phyloP scores from a whole-genome alignment of 2,113 vertebrate species.

The Chaetorhynchus papuensis region DNA sequence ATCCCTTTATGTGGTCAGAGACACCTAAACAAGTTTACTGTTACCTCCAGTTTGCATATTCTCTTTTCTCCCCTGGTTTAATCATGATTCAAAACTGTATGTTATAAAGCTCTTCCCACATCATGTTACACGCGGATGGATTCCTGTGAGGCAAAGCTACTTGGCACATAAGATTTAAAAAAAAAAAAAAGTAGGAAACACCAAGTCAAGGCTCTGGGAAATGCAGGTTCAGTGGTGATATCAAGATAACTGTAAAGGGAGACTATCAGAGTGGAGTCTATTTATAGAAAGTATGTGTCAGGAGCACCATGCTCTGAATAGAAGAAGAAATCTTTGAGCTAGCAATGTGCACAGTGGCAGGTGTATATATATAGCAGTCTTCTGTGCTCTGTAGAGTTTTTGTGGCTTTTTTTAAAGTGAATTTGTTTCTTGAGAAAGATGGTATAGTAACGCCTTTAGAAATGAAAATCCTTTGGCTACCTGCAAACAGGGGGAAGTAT shows the following conservation, averaged over 20 bases:
- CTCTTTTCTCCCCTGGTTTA: slow-evolving; percentile 3
- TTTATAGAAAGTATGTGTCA: slow-evolving; percentile 28
- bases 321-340: slow-evolving; percentile 28
- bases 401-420: not conserved
- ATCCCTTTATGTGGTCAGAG: not conserved
- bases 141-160: not conserved
- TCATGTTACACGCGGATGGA: not conserved
- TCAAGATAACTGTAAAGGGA: not conserved
- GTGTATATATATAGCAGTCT: not conserved
- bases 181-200: not conserved
- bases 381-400: not conserved
- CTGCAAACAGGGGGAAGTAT: not conserved
- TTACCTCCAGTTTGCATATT: not conserved
- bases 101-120: not conserved
- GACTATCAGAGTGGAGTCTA: not conserved
- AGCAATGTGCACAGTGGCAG: not conserved
- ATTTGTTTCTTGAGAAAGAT: not conserved
- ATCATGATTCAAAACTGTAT: not conserved
- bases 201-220: not conserved
- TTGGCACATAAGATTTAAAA: not conserved
- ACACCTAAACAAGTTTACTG: not conserved
- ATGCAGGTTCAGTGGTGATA: not conserved
- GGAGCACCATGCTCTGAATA: not conserved
- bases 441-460: not conserved
- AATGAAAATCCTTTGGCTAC: not conserved